Conservation (phyloP, 2,888 invertebrate genomes). For the Epistrophe eligans region DNA sequence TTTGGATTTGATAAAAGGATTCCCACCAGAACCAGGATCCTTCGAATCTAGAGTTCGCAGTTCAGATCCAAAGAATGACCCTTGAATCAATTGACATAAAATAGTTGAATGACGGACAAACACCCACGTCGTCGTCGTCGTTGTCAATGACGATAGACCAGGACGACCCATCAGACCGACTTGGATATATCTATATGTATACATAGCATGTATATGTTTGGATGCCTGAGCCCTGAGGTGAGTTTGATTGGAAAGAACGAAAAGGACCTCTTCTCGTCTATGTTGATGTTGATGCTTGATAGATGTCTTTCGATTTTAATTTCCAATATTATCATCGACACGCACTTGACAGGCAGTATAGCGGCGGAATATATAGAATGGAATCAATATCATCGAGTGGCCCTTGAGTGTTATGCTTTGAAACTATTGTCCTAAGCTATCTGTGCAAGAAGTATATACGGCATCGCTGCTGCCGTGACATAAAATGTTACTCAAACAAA, state of each 20-base stretch:
- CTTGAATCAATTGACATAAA: constrained; percentile 67
- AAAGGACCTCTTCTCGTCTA: constrained; percentile 13
- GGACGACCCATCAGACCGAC: background rate
- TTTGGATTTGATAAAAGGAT: constrained; percentile 63
- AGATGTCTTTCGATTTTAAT: constrained; percentile 66
- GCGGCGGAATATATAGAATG: constrained; percentile 2
- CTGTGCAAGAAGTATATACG: background rate
- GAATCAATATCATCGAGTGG: constrained; percentile 69
- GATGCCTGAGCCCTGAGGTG: constrained; percentile 49
- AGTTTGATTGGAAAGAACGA: constrained; percentile 53
- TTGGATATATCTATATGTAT: background rate
- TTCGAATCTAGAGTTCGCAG: background rate
- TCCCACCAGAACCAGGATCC: constrained; percentile 9
- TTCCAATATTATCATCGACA: constrained; percentile 72
- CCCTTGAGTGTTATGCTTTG: constrained; percentile 63
- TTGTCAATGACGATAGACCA: background rate
- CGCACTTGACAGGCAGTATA: constrained; percentile 56
- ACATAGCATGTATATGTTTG: background rate
- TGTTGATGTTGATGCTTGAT: constrained; percentile 15
- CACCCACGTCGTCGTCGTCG: constrained; percentile 5
- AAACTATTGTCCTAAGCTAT: constrained; percentile 52
- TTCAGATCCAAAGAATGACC: constrained; percentile 23
- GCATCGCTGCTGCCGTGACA: background rate
- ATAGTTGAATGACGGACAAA: constrained; percentile 43
- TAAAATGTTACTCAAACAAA: constrained; percentile 27